Base-by-base conservation (phyloP, 2,797 vertebrate species). In the Steatocranus sp. region DNA sequence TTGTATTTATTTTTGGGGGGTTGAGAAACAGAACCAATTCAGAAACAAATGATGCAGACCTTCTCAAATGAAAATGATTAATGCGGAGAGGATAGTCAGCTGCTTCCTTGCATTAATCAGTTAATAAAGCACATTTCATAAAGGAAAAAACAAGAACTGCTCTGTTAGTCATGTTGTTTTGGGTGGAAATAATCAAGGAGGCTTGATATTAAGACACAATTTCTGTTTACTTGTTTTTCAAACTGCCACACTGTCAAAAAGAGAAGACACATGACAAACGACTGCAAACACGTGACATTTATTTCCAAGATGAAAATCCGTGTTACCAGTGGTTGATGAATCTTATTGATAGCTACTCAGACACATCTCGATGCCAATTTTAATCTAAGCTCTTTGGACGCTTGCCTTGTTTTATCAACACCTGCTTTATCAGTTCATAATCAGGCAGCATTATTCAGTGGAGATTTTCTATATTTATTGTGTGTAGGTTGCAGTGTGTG, bases 1-100 rank as follows among this genome's bases (percentile, higher is more conserved):
- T 49, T 74, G 32, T n/a, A 34, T 84, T 27, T 5, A 5, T 76
- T 76, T 75, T 51, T 12, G 11, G 2, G 3, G 14, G 14, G 12
- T 50, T 34, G 25, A 73, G 74, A 87, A 78, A 58, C 11, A 48
- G n/a, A 82, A 81, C 20, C 8, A 43, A 73, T 77, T 85, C 36
- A 54, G 14, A 76, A 89, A 89, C 30, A 81, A 90, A 89, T 83
- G 79, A 84, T 15, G 74, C 74, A 77, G 80, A 83, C 81, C 84
- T 77, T 85, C 54, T 84, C 9, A 20, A 20, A 66, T 66, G 25
- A 85, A 61, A 41, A 30, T 81, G 86, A 90, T 82, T 66, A 78
- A 87, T 89, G 38, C 20, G 11, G 58, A 46, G 38, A 6, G 4
- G 27, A 81, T 68, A 56, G 75, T 63, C 23, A 81, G 53, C 75